phyloP scores from a whole-genome alignment of 2,888 invertebrate genomes.

The Dryobotodes eremita region DNA sequence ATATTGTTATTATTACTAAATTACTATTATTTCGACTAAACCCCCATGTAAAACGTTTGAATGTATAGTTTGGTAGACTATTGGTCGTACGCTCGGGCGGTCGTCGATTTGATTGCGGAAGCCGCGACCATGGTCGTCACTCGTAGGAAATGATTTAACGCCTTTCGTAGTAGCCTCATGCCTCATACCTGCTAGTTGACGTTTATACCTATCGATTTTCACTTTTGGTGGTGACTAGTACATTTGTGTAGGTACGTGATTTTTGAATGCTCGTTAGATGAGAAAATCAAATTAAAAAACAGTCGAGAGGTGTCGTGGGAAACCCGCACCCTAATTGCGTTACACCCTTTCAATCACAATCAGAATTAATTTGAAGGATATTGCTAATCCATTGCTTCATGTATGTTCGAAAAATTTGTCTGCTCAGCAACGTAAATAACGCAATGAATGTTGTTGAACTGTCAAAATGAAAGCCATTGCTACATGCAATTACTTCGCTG shows the following conservation, averaged over 20 bases:
- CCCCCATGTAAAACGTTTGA: neutral
- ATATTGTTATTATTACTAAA: too few relatives aligned
- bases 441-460: too few relatives aligned
- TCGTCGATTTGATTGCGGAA: conserved; percentile 46
- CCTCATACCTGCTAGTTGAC: neutral
- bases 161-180: conserved; percentile 10
- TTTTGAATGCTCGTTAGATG: too few relatives aligned
- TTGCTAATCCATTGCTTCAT: too few relatives aligned
- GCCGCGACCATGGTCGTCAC: conserved; percentile 12
- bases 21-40: neutral
- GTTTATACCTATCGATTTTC: conserved; percentile 19
- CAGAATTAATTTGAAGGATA: too few relatives aligned
- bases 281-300: neutral
- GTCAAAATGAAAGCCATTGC: too few relatives aligned
- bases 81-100: neutral
- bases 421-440: too few relatives aligned
- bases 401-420: too few relatives aligned
- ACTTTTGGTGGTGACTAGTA: neutral
- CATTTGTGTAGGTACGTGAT: neutral
- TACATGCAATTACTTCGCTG: too few relatives aligned
- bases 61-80: neutral
- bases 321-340: too few relatives aligned
- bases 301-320: too few relatives aligned
- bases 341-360: too few relatives aligned
- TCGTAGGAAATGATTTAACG: conserved; percentile 51